A percentile compares a stretch with the other conserved stretches of the same genome.
Conservation (phyloP, 35 echinoderm and acorn worm species). For the Holothuria glaberrima region DNA sequence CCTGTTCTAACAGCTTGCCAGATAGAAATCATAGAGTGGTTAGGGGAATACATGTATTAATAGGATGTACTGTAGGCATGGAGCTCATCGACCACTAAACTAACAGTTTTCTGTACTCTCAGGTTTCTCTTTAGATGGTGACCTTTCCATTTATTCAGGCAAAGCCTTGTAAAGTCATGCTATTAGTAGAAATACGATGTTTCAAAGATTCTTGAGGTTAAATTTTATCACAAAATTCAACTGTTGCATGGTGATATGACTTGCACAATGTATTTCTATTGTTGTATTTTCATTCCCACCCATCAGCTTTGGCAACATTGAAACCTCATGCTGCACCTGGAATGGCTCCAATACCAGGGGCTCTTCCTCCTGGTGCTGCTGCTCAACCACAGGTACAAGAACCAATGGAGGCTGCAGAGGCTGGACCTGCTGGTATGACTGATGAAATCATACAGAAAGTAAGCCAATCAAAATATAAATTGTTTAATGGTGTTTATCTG, state of each 20-base stretch:
- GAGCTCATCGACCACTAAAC: no score
- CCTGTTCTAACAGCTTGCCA: no score
- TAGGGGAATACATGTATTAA: background rate
- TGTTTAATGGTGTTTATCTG: background rate
- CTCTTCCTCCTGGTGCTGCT: constrained; percentile 75
- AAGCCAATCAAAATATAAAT: background rate
- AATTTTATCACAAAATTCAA: no score
- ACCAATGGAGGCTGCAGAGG: constrained; percentile 96
- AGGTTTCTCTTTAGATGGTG: no score
- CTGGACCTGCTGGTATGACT: constrained; percentile 90
- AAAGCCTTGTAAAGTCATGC: no score
- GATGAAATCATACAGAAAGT: constrained; percentile 99
- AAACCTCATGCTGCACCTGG: constrained; percentile 98
- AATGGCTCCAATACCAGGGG: constrained; percentile 80
- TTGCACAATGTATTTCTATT: background rate
- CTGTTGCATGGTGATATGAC: no score
- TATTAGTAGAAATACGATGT: no score
- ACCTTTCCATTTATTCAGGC: no score
- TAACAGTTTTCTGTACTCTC: no score
- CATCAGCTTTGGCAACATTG: constrained; percentile 92
- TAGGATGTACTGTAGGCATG: background rate
- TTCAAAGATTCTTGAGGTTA: no score
- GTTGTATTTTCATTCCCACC: background rate
- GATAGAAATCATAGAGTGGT: background rate
- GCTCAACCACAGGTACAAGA: constrained; percentile 71